Conservation (phyloP, 2,113 vertebrate genomes). For the Oenanthe oenanthe region DNA sequence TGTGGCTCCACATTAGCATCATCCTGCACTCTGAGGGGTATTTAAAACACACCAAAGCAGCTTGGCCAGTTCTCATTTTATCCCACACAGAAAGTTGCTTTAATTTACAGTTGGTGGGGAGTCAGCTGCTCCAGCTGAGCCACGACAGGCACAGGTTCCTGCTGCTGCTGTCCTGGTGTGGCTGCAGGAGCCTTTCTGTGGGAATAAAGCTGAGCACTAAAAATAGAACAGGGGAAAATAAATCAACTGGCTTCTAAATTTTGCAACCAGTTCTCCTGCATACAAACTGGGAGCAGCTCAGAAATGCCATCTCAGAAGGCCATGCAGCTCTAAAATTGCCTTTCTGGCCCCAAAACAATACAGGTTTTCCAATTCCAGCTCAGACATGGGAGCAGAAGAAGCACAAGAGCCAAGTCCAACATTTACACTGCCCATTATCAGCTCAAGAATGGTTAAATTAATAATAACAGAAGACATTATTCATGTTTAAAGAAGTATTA, state of each 20-base stretch:
- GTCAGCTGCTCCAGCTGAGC: not conserved
- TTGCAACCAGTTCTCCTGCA: not conserved
- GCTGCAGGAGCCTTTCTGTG: not conserved
- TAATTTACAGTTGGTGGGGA: not conserved
- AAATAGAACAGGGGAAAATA: not conserved
- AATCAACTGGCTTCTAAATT: not conserved
- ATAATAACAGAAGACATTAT: not conserved
- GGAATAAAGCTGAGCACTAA: not conserved
- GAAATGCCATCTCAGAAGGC: not conserved
- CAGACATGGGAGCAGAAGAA: rapidly evolving
- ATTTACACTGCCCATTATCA: not conserved
- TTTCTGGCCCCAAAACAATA: not conserved
- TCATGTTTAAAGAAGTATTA: not conserved
- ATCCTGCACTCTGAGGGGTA: not conserved
- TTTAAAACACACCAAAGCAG: slow-evolving; percentile 30
- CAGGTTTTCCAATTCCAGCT: not conserved
- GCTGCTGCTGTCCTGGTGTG: not conserved
- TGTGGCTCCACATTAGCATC: not conserved
- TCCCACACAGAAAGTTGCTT: slow-evolving; percentile 3
- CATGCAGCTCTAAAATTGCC: rapidly evolving
- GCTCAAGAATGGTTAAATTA: not conserved
- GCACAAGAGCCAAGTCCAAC: rapidly evolving
- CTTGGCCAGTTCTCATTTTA: slow-evolving; percentile 32
- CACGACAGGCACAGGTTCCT: not conserved
- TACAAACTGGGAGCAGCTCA: not conserved